Base-by-base conservation (phyloP, 2,797 vertebrate genomes). In the Spinus pinus region DNA sequence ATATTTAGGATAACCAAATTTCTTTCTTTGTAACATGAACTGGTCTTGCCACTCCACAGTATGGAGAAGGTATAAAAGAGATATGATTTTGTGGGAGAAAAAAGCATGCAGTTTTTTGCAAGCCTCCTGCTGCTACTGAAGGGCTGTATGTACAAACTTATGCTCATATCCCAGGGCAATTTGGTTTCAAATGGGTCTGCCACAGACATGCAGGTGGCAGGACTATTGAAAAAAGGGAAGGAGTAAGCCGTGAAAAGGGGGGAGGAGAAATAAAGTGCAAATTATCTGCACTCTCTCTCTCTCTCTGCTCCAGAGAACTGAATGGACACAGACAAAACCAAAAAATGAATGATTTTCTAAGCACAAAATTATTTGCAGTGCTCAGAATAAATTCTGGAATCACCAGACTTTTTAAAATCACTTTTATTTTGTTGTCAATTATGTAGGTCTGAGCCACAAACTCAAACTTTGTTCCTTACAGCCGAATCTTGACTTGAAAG, bases 261-360 rank as follows among this genome's bases (percentile, higher is more conserved):
- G 30, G 16, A 53, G 27, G 16, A 21, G 22, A 72, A 78, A 66
- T n/a, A 72, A 53, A 82, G 88, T 93, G 35, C 12, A 85, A 86
- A 77, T 90, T 89, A 3, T 74, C 54, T 72, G 33, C 53, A 30
- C 10, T 53, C 16, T 39, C 27, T 66, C 27, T 66, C 27, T 66
- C 14, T 58, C 14, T 22, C 39, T 18, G 7, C 23, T 30, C 22
- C 23, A 54, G 37, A 82, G 60, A 79, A 81, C 46, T 54, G 57
- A 50, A 49, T n/a, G 25, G 51, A 64, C 80, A 27, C 8, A 81
- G 14, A 46, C 28, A 81, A 87, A 84, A 94, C 24, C 14, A 77
- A 75, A 57, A 54, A 86, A 91, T 70, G 22, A 92, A 77, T 41
- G 35, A 85, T 83, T 65, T 65, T 78, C 60, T 74, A 81, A 88